Conservation (phyloP, 2,113 vertebrate genomes). For the Amphiprion percula region DNA sequence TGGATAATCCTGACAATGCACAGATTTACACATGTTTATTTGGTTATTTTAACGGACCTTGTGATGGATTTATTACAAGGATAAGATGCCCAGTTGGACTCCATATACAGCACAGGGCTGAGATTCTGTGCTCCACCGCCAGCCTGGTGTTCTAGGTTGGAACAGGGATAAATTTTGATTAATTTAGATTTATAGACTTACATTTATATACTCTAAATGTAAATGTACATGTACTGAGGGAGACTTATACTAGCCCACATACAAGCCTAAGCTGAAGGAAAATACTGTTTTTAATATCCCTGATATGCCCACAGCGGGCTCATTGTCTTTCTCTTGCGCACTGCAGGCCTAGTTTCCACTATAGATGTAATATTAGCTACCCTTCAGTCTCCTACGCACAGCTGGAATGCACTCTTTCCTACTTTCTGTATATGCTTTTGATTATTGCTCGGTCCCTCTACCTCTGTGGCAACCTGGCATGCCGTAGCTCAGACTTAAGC, state of each 20-base stretch:
- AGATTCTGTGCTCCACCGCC: conserved; percentile 2
- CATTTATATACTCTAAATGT: conserved; percentile 53
- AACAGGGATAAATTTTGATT: conserved; percentile 39
- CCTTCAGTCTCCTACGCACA: conserved; percentile 58
- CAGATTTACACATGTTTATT: conserved; percentile 17
- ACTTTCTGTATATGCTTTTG: conserved; percentile 41
- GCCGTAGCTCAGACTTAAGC: conserved; percentile 18
- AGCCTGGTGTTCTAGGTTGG: conserved; percentile 7
- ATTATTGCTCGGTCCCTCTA: conserved; percentile 47
- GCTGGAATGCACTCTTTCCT: conserved; percentile 47
- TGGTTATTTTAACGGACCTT: conserved; percentile 7
- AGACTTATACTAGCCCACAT: conserved; percentile 29
- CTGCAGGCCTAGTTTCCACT: conserved; percentile 27
- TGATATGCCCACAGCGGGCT: conserved; percentile 38
- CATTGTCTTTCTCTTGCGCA: conserved; percentile 37
- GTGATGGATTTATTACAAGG: conserved; percentile 25
- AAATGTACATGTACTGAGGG: conserved; percentile 38
- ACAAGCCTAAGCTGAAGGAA: conserved; percentile 38
- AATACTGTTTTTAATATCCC: conserved; percentile 53
- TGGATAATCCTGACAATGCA: neutral
- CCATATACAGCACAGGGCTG: neutral
- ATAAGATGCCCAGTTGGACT: conserved; percentile 22
- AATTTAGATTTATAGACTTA: conserved; percentile 12
- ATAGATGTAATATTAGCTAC: conserved; percentile 61
- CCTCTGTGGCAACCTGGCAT: conserved; percentile 43